Evolutionary conservation across 2,113 vertebrate species (phyloP), one percentile per base, ranked within the genome.

Genomic region (Alosa alosa): DNA sequence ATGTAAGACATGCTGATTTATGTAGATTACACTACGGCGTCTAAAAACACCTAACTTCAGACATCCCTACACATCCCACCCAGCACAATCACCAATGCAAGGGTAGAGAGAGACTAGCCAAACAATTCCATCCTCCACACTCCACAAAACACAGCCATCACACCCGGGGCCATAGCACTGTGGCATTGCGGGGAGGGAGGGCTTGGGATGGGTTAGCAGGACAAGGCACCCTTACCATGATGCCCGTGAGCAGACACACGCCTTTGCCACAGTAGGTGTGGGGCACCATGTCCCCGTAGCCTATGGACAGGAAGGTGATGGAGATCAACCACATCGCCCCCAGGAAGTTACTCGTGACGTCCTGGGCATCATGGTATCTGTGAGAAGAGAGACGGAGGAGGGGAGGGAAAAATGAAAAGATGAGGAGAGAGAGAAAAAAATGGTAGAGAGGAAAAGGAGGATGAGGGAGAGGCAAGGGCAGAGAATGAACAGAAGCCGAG

Each of bases 321-420:
- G 98, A 99, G 93, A 99, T 99, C 83, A 99, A 96, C 98, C 98
- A 99, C 98, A 99, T 99, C 90, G 98, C 98, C 0, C 98, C 97
- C 92, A 99, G 95, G 91, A 99, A 99, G 95, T 99, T 99, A 93
- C 98, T 99, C 92, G 97, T 99, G 57, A 99, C 97, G 0, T 99
- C 98, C 93, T 99, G 97, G 87, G 97, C 96, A 92, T 99, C 98
- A 0, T 99, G 98, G 91, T 99, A 99, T 96, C 98, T 99, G 89
- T 88, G 46, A 55, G 18, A 75, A 84, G 85, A 83, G 72, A 82
- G 55, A 81, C 10, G 41, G 39, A 82, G 13, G 20, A 84, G 64
- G 68, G 72, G 46, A 20, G 44, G 81, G 52, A 83, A 39, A 52
- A 13, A 81, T 41, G 4, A 4, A 36, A 15, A 36, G 72, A 36